Percentiles rank a stretch among this genome's conserved stretches.
phyloP scores from a whole-genome alignment of 1,140 invertebrate genomes.

The Eciton burchellii region DNA sequence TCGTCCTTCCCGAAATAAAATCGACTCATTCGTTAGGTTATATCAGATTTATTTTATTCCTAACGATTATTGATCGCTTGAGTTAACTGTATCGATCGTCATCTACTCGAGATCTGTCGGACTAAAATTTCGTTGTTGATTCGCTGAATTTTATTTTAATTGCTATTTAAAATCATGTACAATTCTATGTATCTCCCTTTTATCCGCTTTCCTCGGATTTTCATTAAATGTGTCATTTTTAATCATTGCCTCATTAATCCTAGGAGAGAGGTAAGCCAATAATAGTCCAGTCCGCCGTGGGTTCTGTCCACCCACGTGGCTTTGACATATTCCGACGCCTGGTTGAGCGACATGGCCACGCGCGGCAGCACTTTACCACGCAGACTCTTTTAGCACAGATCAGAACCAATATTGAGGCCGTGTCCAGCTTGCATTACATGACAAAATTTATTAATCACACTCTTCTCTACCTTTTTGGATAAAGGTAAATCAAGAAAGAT shows the following conservation, averaged over 20 bases:
- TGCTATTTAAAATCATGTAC: too few relatives aligned
- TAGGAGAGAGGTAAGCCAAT: background rate
- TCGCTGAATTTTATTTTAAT: too few relatives aligned
- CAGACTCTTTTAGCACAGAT: conserved; percentile 18
- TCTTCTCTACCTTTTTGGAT: background rate
- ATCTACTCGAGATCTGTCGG: too few relatives aligned
- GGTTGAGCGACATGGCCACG: conserved; percentile 2
- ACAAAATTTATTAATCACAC: too few relatives aligned
- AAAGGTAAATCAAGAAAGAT: background rate
- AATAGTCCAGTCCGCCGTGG: background rate
- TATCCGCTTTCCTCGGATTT: background rate
- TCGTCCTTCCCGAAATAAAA: background rate
- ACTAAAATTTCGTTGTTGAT: too few relatives aligned
- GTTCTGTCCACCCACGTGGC: conserved; percentile 27
- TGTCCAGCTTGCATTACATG: background rate
- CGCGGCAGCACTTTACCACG: conserved; percentile 32
- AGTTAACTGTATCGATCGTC: too few relatives aligned
- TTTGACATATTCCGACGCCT: conserved; percentile 31
- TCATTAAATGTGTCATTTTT: background rate
- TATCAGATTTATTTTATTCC: too few relatives aligned
- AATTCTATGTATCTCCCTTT: too few relatives aligned
- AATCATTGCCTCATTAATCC: conserved; percentile 14
- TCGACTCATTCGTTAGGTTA: background rate
- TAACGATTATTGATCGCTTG: too few relatives aligned
- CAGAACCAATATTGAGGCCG: background rate